Evolutionary conservation across 2,797 vertebrate genomes (phyloP).

Genomic region (Acropternis orthonyx): DNA sequence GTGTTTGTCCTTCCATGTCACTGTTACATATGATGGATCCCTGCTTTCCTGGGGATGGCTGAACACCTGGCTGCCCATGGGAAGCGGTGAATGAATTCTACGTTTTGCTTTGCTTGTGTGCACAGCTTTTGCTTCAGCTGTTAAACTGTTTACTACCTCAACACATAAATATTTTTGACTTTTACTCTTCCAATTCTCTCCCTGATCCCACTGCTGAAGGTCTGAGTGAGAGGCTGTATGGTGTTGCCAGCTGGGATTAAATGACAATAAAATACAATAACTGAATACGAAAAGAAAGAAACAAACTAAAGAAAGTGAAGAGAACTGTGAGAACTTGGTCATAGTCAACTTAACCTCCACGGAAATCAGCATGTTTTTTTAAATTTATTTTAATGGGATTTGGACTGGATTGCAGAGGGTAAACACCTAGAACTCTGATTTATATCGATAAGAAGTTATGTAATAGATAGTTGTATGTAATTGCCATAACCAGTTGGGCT

Average conservation of each 20-base stretch:
- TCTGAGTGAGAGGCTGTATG: background rate
- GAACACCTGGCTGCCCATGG: background rate
- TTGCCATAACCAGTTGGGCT: background rate
- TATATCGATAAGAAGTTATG: background rate
- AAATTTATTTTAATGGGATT: background rate
- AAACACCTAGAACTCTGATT: background rate
- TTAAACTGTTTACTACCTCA: background rate
- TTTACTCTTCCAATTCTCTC: background rate
- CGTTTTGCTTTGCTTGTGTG: background rate
- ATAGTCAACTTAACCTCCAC: background rate
- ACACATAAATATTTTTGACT: background rate
- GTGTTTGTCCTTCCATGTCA: background rate
- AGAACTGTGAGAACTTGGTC: background rate
- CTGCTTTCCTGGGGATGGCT: background rate
- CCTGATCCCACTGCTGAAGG: background rate
- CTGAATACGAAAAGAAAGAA: background rate
- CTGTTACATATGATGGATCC: fast-evolving
- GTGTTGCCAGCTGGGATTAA: background rate
- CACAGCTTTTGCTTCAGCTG: background rate
- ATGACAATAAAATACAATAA: background rate
- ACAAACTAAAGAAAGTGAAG: background rate
- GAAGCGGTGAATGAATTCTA: background rate
- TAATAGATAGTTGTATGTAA: background rate
- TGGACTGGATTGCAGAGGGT: background rate
- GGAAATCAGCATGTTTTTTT: background rate